Evolutionary conservation across 2,888 invertebrate genomes (phyloP).

Genomic region (Lasioglossum vierecki): DNA sequence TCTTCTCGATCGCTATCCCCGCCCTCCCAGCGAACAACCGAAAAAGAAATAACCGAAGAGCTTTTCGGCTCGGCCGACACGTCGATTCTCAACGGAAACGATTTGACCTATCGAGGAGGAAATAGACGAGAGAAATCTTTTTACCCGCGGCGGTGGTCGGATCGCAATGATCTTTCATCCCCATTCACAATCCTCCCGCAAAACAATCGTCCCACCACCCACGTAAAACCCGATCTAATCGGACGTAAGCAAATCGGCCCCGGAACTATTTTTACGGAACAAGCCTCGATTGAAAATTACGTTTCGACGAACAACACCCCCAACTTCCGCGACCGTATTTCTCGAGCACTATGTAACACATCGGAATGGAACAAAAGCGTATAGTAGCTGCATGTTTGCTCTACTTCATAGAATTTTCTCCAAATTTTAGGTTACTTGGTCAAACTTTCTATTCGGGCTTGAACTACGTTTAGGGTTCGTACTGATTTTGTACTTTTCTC

Average conservation of each 20-base stretch:
- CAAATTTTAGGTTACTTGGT: neutral
- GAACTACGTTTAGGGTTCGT: neutral
- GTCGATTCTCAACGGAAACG: slow-evolving; percentile 46
- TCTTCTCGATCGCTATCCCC: neutral
- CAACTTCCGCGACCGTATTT: neutral
- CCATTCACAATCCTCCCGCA: neutral
- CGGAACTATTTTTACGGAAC: neutral
- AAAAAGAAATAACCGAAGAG: slow-evolving; percentile 8
- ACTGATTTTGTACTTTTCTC: neutral
- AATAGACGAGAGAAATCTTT: slow-evolving; percentile 46
- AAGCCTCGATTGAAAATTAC: no score
- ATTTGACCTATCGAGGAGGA: slow-evolving; percentile 67
- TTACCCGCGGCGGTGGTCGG: neutral
- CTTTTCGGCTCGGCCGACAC: slow-evolving; percentile 23
- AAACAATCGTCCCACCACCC: neutral
- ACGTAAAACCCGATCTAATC: neutral
- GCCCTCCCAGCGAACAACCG: neutral
- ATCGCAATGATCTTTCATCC: neutral
- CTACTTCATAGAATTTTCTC: neutral
- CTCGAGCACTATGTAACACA: neutral
- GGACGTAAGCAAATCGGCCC: neutral
- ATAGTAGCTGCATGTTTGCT: neutral
- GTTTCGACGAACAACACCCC: neutral
- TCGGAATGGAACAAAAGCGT: neutral
- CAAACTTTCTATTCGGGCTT: neutral